phyloP scores from a whole-genome alignment of 2,888 invertebrate species.

The Cantharis rustica region DNA sequence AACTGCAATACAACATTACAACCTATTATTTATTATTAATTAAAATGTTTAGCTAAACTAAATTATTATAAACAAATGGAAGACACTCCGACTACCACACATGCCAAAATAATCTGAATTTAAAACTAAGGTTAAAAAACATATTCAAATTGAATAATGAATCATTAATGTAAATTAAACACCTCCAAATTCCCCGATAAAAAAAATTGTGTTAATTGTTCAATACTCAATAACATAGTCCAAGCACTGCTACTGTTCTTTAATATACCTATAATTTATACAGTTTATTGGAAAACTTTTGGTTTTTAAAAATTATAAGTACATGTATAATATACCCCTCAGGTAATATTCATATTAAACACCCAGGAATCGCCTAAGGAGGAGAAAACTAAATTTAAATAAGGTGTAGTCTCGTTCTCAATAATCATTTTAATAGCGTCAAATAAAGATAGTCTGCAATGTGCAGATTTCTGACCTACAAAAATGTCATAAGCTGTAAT shows the following conservation, averaged over 20 bases:
- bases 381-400: constrained; percentile 20
- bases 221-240: neutral
- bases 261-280: neutral
- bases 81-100: neutral
- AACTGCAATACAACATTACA: no score
- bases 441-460: neutral
- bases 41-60: neutral
- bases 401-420: constrained; percentile 11
- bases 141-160: neutral
- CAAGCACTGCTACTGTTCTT: neutral
- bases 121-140: neutral
- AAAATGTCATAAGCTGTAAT: neutral
- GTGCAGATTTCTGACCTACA: neutral
- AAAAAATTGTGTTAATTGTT: neutral
- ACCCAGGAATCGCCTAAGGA: constrained; percentile 5
- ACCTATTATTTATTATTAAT: neutral
- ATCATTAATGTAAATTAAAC: neutral
- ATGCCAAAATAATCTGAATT: neutral
- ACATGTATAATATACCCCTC: neutral
- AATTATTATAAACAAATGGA: neutral
- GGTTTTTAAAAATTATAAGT: neutral
- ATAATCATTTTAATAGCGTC: neutral
- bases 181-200: neutral
- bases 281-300: neutral
- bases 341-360: neutral